Base-by-base conservation (phyloP, 2,113 vertebrate genomes). In the Beaufortia kweichowensis region DNA sequence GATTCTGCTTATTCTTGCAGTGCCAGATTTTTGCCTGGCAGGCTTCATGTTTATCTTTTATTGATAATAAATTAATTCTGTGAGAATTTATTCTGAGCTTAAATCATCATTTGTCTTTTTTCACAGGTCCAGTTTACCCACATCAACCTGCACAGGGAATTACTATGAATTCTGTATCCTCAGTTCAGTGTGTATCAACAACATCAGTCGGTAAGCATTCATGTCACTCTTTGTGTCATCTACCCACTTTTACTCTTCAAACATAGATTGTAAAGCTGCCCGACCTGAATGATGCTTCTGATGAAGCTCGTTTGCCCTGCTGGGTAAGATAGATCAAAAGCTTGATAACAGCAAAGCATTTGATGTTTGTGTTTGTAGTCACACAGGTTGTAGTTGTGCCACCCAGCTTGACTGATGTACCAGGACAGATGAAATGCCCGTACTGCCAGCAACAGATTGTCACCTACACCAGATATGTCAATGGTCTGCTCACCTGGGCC, bases 351-450 rank as follows among this genome's bases (percentile, higher is more conserved):
- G 1, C 9, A 39, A 39, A 0, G 10, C 43, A 46, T 46, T 46
- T 46, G 12, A 26, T n/a, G 24, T 74, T 17, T 64, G 19, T 60
- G 23, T 53, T 17, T 50, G 23, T 67, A 60, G 63, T 26, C 8
- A 24, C 23, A 46, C 48, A 21, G 48, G 6, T 21, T 5, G 73
- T 87, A 64, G 10, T 88, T 57, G 14, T 87, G 10, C 65, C 72
- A 26, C 28, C 8, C 1, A 0, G 0, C 5, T 80, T 86, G 0
- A 35, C 7, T 0, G 77, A 85, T 0, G 0, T 11, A 21, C 57
- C 90, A 0, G 84, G 74, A n/a, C 84, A 76, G 53, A 85, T 86
- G 79, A 1, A 0, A 3, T 92, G 91, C 80, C 81, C 82, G 8
- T 19, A 65, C 55, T 91, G 91, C 41, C 72, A 75, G 4, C 75